Conservation (phyloP, 2,113 vertebrate species). For the Labeo rohita region DNA sequence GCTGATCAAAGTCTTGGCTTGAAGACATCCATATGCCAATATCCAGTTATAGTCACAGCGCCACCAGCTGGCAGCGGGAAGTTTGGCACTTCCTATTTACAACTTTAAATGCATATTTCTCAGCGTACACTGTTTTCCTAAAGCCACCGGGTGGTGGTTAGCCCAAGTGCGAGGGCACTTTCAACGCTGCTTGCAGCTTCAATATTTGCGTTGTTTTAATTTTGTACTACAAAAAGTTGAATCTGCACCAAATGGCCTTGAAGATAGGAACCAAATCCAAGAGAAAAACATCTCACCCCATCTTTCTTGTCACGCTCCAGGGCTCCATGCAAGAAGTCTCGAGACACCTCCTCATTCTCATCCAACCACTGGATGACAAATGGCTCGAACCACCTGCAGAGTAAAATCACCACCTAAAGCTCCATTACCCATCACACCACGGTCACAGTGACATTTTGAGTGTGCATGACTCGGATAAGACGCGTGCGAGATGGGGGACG, state of each 20-base stretch:
- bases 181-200: no score
- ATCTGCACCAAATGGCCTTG: not conserved
- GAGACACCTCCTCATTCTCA: slow-evolving; percentile 96
- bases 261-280: not conserved
- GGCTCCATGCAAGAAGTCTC: slow-evolving; percentile 94
- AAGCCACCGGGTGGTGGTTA: no score
- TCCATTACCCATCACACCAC: not conserved
- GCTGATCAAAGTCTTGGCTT: no score
- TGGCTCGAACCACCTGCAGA: slow-evolving; percentile 93
- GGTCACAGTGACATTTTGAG: slow-evolving; percentile 1
- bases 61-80: no score
- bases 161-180: no score
- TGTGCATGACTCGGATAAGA: not conserved
- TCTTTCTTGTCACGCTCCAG: slow-evolving; percentile 98
- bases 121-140: no score
- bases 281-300: slow-evolving; percentile 80
- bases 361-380: slow-evolving; percentile 99
- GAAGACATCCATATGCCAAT: no score
- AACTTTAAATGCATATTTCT: no score
- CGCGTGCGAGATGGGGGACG: not conserved
- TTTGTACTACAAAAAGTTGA: not conserved
- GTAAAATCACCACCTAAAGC: slow-evolving; percentile 16
- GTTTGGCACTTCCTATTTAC: no score
- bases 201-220: no score
- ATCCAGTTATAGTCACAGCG: no score